Conservation (phyloP, 2,113 vertebrate species). For the Numenius arquata region DNA sequence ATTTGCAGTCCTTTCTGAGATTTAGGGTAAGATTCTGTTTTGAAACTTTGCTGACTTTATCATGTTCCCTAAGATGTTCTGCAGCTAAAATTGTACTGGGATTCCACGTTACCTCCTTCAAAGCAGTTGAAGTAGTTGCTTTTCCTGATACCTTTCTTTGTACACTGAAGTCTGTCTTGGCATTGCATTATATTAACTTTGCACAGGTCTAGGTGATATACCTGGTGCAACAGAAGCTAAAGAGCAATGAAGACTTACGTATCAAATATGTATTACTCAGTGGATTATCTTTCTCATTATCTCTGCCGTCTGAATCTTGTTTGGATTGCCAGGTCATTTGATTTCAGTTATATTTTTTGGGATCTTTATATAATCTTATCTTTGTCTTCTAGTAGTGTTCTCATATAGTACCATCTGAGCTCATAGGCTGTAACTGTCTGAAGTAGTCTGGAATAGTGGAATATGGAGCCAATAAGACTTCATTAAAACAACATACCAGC, state of each 20-base stretch:
- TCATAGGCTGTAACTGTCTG: neutral
- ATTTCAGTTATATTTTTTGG: neutral
- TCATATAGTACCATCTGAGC: neutral
- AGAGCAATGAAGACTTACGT: neutral
- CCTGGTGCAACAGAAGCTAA: neutral
- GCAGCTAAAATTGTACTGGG: neutral
- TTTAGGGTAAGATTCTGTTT: neutral
- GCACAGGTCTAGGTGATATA: neutral
- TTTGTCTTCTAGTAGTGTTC: neutral
- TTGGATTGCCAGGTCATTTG: conserved; percentile 17
- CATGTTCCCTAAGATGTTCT: neutral
- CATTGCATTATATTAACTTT: neutral
- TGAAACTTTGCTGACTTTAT: neutral
- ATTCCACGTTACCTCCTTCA: neutral
- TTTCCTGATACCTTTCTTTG: neutral
- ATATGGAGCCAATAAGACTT: neutral
- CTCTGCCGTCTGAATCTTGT: conserved; percentile 23
- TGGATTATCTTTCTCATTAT: conserved; percentile 36
- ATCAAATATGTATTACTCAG: conserved; percentile 29
- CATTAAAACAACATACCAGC: neutral
- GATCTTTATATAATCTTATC: neutral
- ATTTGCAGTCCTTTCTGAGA: neutral
- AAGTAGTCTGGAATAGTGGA: conserved; percentile 1
- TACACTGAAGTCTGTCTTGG: neutral
- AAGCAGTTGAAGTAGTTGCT: neutral